Percentiles rank a stretch among this genome's conserved stretches.
phyloP scores from a whole-genome alignment of 1,140 invertebrate genomes.

The Acromyrmex charruanus region DNA sequence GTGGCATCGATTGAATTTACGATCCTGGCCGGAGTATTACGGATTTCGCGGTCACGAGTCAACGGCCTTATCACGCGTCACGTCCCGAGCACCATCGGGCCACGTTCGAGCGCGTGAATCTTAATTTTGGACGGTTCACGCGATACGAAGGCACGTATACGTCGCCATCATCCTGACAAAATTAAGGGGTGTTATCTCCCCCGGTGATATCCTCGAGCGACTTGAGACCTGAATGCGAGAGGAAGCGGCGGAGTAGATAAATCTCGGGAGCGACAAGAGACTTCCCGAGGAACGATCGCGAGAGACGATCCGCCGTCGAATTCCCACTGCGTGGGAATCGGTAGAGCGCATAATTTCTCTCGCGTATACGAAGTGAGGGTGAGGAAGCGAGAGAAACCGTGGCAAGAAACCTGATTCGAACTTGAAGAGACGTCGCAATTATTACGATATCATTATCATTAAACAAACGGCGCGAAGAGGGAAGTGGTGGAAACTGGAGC shows the following conservation, averaged over 20 bases:
- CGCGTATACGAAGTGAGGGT: too few species aligned
- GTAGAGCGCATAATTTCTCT: too few species aligned
- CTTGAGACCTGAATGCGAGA: not conserved
- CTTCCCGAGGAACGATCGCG: too few species aligned
- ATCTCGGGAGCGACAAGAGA: too few species aligned
- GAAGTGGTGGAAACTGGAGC: too few species aligned
- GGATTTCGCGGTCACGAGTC: constrained; percentile 79
- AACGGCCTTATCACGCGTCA: constrained; percentile 80
- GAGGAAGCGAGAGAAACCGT: too few species aligned
- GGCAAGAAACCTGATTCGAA: too few species aligned
- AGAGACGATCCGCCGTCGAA: too few species aligned
- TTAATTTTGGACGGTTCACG: not conserved
- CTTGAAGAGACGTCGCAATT: too few species aligned
- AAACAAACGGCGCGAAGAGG: too few species aligned
- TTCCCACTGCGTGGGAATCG: too few species aligned
- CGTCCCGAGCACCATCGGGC: not conserved
- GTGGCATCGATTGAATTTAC: constrained; percentile 3
- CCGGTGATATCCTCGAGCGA: not conserved
- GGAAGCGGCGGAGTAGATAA: not conserved
- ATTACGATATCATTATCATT: too few species aligned
- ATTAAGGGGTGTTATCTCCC: not conserved
- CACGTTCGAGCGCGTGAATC: constrained; percentile 8
- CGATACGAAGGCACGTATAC: not conserved
- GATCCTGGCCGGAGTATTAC: constrained; percentile 59
- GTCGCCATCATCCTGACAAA: not conserved